Evolutionary conservation across 1,140 invertebrate species (phyloP).

Genomic region (Megathymus violae): DNA sequence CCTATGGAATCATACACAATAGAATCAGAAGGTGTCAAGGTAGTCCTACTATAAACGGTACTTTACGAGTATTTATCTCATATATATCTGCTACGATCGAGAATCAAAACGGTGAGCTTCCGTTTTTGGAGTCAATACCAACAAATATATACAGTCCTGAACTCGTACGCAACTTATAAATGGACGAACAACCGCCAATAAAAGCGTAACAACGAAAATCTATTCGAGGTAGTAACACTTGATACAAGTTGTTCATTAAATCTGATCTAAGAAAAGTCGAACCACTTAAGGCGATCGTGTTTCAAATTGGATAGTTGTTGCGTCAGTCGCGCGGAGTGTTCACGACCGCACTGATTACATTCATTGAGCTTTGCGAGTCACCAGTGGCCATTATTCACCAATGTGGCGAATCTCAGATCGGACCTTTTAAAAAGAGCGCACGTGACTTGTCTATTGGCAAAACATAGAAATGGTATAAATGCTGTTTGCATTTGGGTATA

Average conservation of each 20-base stretch:
- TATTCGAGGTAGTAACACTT: slow-evolving; percentile 16
- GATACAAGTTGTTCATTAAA: slow-evolving; percentile 31
- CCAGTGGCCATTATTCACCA: slow-evolving; percentile 52
- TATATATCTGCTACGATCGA: neutral
- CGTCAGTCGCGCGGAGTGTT: slow-evolving; percentile 70
- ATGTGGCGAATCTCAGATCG: slow-evolving; percentile 63
- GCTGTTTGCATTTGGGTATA: too few relatives aligned
- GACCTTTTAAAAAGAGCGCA: slow-evolving; percentile 62
- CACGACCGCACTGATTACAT: slow-evolving; percentile 68
- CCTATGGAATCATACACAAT: too few relatives aligned
- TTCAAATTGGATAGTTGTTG: slow-evolving; percentile 80
- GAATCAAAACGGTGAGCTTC: too few relatives aligned
- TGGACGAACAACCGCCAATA: slow-evolving; percentile 11
- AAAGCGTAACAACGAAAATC: slow-evolving; percentile 22
- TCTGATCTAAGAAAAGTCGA: slow-evolving; percentile 74
- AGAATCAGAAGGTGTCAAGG: too few relatives aligned
- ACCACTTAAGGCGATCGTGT: slow-evolving; percentile 72
- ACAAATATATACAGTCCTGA: too few relatives aligned
- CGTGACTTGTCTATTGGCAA: too few relatives aligned
- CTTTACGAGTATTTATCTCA: too few relatives aligned
- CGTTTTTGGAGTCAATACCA: too few relatives aligned
- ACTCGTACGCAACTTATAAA: slow-evolving; percentile 1
- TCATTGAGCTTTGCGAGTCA: slow-evolving; percentile 64
- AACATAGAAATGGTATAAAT: too few relatives aligned
- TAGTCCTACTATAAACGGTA: too few relatives aligned